Evolutionary conservation across 1,140 invertebrate species (phyloP).

Genomic region (Drosophila biarmipes): DNA sequence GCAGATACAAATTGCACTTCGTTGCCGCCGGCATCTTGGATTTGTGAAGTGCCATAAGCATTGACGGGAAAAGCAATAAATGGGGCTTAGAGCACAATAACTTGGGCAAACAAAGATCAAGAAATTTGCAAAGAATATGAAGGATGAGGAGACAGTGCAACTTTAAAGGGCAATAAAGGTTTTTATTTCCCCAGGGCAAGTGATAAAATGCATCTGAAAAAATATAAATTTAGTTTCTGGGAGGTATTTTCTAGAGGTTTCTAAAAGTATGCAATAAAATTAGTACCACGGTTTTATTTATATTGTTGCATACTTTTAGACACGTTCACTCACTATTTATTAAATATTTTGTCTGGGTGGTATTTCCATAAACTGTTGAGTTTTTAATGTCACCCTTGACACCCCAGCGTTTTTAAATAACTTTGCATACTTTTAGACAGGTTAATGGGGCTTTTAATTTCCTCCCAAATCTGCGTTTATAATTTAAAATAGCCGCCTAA

Average conservation of each 20-base stretch:
- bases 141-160: too few relatives aligned
- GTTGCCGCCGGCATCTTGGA: conserved; percentile 23
- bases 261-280: too few relatives aligned
- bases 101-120: conserved; percentile 17
- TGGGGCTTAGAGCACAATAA: conserved; percentile 22
- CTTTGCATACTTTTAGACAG: too few relatives aligned
- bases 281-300: background rate
- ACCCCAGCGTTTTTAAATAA: too few relatives aligned
- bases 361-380: too few relatives aligned
- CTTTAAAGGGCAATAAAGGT: background rate
- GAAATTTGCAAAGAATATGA: background rate
- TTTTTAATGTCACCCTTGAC: too few relatives aligned
- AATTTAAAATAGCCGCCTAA: background rate
- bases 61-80: conserved; percentile 40
- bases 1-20: conserved; percentile 39
- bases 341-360: too few relatives aligned
- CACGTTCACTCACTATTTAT: too few relatives aligned
- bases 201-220: background rate
- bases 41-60: conserved; percentile 48
- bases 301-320: too few relatives aligned
- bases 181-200: background rate
- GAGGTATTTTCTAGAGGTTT: too few relatives aligned
- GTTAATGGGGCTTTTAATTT: too few relatives aligned
- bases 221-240: too few relatives aligned
- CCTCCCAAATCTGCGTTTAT: background rate